These are phyloP conservation scores for Zophobas atratus DNA, from an alignment of 1,140 invertebrate genomes.

Conservation along the genomic window DNA sequence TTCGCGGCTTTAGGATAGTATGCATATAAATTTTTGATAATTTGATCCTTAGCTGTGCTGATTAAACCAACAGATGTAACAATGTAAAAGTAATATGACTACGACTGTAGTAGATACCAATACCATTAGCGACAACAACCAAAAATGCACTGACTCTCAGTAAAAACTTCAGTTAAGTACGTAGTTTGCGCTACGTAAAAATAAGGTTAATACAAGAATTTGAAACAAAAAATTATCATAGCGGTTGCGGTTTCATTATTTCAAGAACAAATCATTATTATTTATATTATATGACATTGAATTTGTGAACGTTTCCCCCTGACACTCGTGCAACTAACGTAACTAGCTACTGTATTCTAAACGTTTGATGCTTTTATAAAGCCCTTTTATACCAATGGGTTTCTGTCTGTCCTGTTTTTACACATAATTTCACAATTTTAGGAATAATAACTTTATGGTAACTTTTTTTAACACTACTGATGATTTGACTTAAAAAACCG, in stretches of 20 bases:
- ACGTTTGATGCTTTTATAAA: too few species aligned
- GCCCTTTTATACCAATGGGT: too few species aligned
- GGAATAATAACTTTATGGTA: background rate
- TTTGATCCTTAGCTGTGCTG: too few species aligned
- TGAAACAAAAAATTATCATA: conserved; percentile 4
- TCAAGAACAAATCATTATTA: conserved; percentile 31
- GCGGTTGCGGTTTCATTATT: conserved; percentile 32
- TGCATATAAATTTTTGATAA: too few species aligned
- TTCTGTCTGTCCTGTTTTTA: too few species aligned
- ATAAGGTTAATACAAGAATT: conserved; percentile 10
- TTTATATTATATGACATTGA: conserved; percentile 30
- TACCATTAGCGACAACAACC: too few species aligned
- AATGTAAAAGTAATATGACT: too few species aligned
- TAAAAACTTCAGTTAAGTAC: background rate
- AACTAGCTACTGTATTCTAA: too few species aligned
- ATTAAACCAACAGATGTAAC: too few species aligned
- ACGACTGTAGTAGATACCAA: too few species aligned
- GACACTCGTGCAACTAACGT: background rate
- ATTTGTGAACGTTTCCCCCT: conserved; percentile 29
- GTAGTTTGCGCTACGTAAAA: conserved; percentile 4
- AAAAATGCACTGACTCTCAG: background rate
- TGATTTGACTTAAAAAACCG: background rate
- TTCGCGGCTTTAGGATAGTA: too few species aligned
- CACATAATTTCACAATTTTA: too few species aligned
- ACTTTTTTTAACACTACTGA: background rate